These are phyloP conservation scores for Trematomus bernacchii DNA, from an alignment of 2,797 vertebrate species.

Conservation along the genomic window DNA sequence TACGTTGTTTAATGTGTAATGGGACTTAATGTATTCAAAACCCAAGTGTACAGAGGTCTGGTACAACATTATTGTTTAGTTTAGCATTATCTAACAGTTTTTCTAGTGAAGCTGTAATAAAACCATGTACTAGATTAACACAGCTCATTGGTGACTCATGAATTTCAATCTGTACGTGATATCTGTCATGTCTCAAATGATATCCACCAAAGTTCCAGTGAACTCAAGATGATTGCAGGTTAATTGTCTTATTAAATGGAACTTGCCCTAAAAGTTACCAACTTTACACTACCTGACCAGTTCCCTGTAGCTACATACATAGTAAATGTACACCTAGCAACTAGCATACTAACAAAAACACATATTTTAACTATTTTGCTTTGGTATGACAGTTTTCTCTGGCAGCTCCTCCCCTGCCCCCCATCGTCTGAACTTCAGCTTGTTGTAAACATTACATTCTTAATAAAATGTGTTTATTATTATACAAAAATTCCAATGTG, in stretches of 20 bases:
- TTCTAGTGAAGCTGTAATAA: constrained; percentile 19
- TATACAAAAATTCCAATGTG: too few relatives aligned
- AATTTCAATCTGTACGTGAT: background rate
- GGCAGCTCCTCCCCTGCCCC: background rate
- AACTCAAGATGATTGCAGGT: background rate
- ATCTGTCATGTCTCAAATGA: background rate
- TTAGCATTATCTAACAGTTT: background rate
- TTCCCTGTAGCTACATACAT: background rate
- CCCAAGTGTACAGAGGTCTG: background rate
- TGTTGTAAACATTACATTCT: background rate
- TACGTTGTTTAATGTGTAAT: background rate
- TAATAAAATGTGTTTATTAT: background rate
- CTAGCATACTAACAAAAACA: background rate
- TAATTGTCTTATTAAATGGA: constrained; percentile 9
- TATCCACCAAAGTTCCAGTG: background rate
- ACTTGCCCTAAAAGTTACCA: background rate
- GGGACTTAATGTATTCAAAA: background rate
- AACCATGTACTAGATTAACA: background rate
- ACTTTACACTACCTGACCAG: background rate
- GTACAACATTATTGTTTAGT: background rate
- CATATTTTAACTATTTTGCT: background rate
- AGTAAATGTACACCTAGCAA: background rate
- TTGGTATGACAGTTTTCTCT: background rate
- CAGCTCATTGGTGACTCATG: background rate
- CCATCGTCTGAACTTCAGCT: background rate